Percentiles rank a stretch among this genome's conserved stretches.
These are phyloP conservation scores for Psylliodes chrysocephalus DNA, from an alignment of 2,888 invertebrate genomes.

Conservation along the genomic window DNA sequence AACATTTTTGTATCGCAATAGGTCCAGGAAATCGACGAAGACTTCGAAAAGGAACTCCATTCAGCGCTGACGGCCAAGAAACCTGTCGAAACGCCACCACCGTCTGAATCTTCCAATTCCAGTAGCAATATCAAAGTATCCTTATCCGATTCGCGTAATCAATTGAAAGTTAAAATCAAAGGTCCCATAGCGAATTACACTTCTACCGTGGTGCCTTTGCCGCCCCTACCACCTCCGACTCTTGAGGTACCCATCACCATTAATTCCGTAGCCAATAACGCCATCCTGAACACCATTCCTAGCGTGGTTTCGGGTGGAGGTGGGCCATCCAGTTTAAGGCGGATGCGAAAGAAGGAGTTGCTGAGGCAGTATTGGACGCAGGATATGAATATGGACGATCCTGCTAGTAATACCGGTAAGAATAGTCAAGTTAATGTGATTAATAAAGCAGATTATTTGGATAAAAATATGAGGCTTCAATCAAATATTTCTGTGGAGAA, in stretches of 20 bases:
- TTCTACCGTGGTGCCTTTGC: constrained; percentile 69
- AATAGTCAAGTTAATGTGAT: background rate
- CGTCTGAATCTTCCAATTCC: constrained; percentile 59
- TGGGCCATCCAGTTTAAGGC: constrained; percentile 79
- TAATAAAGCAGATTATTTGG: too few species aligned
- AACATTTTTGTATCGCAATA: background rate
- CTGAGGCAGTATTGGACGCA: constrained; percentile 86
- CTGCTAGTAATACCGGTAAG: constrained; percentile 64
- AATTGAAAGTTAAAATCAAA: constrained; percentile 90
- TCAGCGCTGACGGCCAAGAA: constrained; percentile 72
- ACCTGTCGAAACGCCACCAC: constrained; percentile 63
- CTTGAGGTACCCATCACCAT: constrained; percentile 59
- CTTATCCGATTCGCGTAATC: constrained; percentile 83
- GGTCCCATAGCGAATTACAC: constrained; percentile 86
- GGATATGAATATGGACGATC: constrained; percentile 87
- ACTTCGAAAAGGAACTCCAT: constrained; percentile 80
- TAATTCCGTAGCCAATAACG: constrained; percentile 64
- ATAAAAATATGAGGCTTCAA: too few species aligned
- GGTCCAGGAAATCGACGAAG: constrained; percentile 78
- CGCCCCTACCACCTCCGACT: constrained; percentile 66
- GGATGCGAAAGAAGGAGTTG: constrained; percentile 91
- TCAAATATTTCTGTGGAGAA: too few species aligned
- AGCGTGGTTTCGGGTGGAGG: constrained; percentile 55
- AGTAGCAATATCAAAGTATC: constrained; percentile 75
- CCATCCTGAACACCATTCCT: constrained; percentile 52